A percentile compares a stretch with the other conserved stretches of the same genome.
phyloP scores from a whole-genome alignment of 92 coral and sea anemone genomes.

The Zoanthus solanderi region DNA sequence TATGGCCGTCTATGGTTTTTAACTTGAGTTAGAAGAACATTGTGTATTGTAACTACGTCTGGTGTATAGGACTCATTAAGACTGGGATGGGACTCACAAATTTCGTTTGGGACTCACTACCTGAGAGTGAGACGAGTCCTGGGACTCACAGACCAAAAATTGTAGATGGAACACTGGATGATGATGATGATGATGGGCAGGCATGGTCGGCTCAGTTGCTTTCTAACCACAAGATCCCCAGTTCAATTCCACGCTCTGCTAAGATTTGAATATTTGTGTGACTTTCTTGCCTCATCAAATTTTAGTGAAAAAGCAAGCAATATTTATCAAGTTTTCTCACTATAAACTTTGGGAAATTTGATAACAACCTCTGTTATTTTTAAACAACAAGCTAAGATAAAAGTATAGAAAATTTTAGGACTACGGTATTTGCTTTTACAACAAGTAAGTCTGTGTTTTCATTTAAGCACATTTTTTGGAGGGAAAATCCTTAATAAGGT shows the following conservation, averaged over 20 bases:
- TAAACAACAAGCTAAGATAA: too few species aligned
- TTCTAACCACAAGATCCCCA: too few species aligned
- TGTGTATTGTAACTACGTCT: constrained; percentile 14
- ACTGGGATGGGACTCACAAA: constrained; percentile 30
- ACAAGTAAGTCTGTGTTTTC: neutral
- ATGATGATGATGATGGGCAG: too few species aligned
- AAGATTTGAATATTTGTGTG: too few species aligned
- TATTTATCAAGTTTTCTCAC: neutral
- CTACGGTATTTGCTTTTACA: neutral
- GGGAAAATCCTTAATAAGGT: too few species aligned
- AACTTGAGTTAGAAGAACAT: constrained; percentile 1
- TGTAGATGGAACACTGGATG: neutral
- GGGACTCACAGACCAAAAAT: constrained; percentile 20
- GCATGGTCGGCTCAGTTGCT: too few species aligned
- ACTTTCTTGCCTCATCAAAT: too few species aligned
- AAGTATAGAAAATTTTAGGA: neutral
- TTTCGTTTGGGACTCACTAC: constrained; percentile 37
- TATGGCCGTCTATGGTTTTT: constrained; percentile 3
- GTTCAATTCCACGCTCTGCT: too few species aligned
- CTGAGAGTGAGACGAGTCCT: constrained; percentile 36
- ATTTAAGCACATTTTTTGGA: too few species aligned
- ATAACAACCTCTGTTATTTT: neutral
- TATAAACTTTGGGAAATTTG: neutral
- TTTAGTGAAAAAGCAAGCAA: neutral
- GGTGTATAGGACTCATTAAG: constrained; percentile 20